phyloP scores from a whole-genome alignment of 1,140 invertebrate genomes.

The Phortica variegata region DNA sequence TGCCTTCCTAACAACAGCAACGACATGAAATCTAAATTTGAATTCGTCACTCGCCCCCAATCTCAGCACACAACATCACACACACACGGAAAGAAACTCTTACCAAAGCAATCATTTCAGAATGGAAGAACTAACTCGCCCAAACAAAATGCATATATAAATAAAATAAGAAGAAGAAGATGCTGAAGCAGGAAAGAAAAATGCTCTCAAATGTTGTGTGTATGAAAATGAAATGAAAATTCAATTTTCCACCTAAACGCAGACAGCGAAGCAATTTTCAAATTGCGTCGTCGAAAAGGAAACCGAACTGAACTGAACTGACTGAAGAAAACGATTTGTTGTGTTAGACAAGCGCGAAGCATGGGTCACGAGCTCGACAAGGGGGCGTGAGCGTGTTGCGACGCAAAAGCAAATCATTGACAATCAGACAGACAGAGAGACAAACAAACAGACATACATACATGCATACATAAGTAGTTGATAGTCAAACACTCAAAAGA shows the following conservation, averaged over 20 bases:
- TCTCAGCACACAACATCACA: constrained; percentile 41
- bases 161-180: not conserved
- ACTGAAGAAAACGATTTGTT: constrained; percentile 48
- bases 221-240: constrained; percentile 50
- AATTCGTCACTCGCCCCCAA: too few species aligned
- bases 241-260: constrained; percentile 56
- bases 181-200: not conserved
- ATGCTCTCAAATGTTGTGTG: too few species aligned
- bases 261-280: constrained; percentile 54
- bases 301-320: too few species aligned
- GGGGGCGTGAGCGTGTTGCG: not conserved
- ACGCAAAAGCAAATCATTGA: too few species aligned
- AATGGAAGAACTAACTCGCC: too few species aligned
- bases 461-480: too few species aligned
- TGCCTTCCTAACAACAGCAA: too few species aligned
- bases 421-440: constrained; percentile 16
- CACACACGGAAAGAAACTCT: constrained; percentile 13
- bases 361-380: constrained; percentile 1
- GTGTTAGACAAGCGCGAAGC: constrained; percentile 33
- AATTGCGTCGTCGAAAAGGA: constrained; percentile 48
- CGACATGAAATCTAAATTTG: constrained; percentile 47
- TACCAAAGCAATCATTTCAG: too few species aligned
- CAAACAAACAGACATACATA: not conserved
- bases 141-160: not conserved
- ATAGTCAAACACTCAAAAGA: constrained; percentile 28